Evolutionary conservation across 1,140 invertebrate genomes (phyloP).

Genomic region (Drosophila nannoptera): DNA sequence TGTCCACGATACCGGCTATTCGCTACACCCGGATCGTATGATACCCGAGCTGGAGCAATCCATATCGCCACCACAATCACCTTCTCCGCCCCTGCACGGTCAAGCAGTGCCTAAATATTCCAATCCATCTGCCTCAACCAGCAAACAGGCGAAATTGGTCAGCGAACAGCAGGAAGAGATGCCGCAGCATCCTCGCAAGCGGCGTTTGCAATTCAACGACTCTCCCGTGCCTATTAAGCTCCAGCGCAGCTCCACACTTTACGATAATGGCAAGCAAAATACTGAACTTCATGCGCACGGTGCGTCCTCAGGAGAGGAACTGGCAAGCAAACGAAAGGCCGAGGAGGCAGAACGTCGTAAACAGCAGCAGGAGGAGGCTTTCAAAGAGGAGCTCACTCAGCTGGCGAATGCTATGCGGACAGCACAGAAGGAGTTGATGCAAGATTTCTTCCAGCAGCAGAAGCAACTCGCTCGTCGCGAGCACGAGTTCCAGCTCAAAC

Average conservation of each 20-base stretch:
- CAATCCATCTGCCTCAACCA: conserved; percentile 42
- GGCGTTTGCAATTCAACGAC: conserved; percentile 28
- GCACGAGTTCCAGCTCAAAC: conserved; percentile 69
- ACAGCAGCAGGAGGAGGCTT: conserved; percentile 43
- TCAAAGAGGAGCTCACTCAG: conserved; percentile 58
- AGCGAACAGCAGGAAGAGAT: conserved; percentile 37
- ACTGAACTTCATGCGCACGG: neutral
- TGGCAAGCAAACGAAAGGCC: conserved; percentile 9
- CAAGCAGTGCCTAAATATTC: conserved; percentile 29
- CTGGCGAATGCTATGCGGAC: conserved; percentile 52
- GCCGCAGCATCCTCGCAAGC: conserved; percentile 40
- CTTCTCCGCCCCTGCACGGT: conserved; percentile 34
- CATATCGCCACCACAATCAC: conserved; percentile 57
- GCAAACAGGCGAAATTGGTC: conserved; percentile 52
- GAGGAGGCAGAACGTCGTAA: conserved; percentile 43
- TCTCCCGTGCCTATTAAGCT: conserved; percentile 58
- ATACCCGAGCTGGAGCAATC: conserved; percentile 60
- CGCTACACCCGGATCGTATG: conserved; percentile 62
- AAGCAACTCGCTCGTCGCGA: conserved; percentile 62
- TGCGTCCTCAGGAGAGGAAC: conserved; percentile 10
- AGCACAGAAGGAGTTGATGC: conserved; percentile 64
- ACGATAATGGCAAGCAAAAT: conserved; percentile 13
- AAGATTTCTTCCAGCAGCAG: conserved; percentile 67
- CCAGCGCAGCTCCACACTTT: conserved; percentile 48
- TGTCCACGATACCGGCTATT: conserved; percentile 62